Conservation (phyloP, 2,888 invertebrate species). For the Sphinx pinastri region DNA sequence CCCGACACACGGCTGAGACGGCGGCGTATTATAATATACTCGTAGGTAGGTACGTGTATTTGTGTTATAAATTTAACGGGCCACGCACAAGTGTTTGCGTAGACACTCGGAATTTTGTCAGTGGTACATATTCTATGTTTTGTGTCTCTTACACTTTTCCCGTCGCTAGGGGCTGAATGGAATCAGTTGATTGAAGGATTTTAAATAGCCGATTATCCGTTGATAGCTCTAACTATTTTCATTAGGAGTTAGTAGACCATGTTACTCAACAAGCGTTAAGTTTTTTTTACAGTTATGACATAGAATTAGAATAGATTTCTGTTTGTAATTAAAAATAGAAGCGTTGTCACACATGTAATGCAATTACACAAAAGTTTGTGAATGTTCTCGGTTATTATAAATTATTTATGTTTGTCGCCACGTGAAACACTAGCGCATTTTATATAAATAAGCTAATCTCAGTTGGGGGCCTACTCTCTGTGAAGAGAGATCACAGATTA, state of each 20-base stretch:
- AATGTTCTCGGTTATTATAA: conserved; percentile 29
- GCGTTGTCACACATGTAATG: conserved; percentile 29
- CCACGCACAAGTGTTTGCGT: conserved; percentile 70
- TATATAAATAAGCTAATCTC: conserved; percentile 53
- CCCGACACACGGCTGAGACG: conserved; percentile 53
- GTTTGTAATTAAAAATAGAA: conserved; percentile 17
- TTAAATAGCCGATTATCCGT: not conserved
- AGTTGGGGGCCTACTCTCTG: conserved; percentile 51
- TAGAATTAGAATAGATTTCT: not conserved
- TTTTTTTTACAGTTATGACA: not conserved
- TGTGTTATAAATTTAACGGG: conserved; percentile 73
- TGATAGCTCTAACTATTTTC: not conserved
- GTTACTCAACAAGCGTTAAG: not conserved
- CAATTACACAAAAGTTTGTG: conserved; percentile 26
- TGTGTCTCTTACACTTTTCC: conserved; percentile 26
- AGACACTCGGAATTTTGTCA: conserved; percentile 66
- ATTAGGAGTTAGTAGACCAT: not conserved
- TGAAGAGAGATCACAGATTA: conserved; percentile 38
- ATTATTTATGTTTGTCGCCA: conserved; percentile 37
- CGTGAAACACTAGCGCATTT: conserved; percentile 40
- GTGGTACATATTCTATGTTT: conserved; percentile 38
- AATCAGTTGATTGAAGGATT: conserved; percentile 11
- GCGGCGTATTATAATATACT: conserved; percentile 37
- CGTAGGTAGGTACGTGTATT: conserved; percentile 51
- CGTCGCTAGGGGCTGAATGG: conserved; percentile 17